Evolutionary conservation across 2,113 vertebrate genomes (phyloP), one percentile per base, ranked within the genome.

Genomic region (Cinclus mexicanus): DNA sequence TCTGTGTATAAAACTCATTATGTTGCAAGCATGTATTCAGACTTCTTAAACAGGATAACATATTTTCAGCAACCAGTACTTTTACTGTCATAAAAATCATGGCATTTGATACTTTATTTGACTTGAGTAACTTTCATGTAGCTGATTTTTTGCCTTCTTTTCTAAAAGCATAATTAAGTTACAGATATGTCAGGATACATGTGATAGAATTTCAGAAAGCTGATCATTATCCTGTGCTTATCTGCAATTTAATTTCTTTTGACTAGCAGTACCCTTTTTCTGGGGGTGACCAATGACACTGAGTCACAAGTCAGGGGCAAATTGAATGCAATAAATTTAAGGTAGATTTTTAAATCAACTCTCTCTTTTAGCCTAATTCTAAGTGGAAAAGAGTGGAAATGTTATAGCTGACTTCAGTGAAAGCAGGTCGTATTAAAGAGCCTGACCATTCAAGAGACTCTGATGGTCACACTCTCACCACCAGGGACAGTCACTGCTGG

Each of bases 1-100:
- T 78, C 42, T 57, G 10, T 53, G n/a, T 5, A 1, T n/a, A 72
- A 28, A 53, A 69, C 29, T 41, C 11, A 3, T 26, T 75, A 22
- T 39, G 11, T 31, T 79, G 12, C 7, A 8, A 61, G 33, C n/a
- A 26, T 52, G 3, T 55, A 22, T 31, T 52, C 42, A 47, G 42
- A 56, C 10, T 75, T 79, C 28, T 74, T 46, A 76, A 85, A 21
- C 5, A 35, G 16, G 7, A 39, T 68, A 13, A 28, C 2, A 0
- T 46, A 16, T 65, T 85, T 63, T 90, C 12, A 65, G 28, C 29
- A 65, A n/a, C 5, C 14, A 60, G 33, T 64, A 44, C 22, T 47
- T 87, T 2, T 1, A 2, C 37, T 55, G 20, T 65, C 2, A 0
- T 29, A 42, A 63, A 42, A 33, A 10, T 13, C 29, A 29, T 37